A percentile compares a stretch with the other conserved stretches of the same genome.
These are phyloP conservation scores for Acrocera orbiculus DNA, from an alignment of 2,888 invertebrate genomes.

Conservation along the genomic window DNA sequence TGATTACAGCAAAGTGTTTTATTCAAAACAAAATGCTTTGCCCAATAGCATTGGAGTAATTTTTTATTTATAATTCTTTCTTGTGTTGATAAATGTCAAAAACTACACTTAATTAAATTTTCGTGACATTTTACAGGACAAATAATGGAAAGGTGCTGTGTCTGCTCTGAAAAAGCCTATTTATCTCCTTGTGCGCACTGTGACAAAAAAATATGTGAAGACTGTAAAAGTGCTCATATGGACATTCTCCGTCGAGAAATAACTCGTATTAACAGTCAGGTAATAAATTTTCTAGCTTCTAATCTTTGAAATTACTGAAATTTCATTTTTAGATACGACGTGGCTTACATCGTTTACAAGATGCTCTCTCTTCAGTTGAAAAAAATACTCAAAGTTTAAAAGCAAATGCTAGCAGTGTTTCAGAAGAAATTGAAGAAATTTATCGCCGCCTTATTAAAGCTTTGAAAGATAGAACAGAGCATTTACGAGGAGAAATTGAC, in stretches of 20 bases:
- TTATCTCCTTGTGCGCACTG: conserved; percentile 84
- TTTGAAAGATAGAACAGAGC: conserved; percentile 75
- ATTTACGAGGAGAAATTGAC: conserved; percentile 76
- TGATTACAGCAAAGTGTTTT: too few relatives aligned
- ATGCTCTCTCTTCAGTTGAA: conserved; percentile 65
- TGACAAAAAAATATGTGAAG: conserved; percentile 90
- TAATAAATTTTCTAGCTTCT: conserved; percentile 16
- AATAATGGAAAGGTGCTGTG: conserved; percentile 83
- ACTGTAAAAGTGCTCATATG: conserved; percentile 92
- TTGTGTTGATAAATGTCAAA: too few relatives aligned
- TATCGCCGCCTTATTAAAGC: conserved; percentile 73
- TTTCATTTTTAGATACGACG: conserved; percentile 42
- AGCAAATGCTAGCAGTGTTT: conserved; percentile 75
- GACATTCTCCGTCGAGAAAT: conserved; percentile 88
- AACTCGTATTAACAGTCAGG: conserved; percentile 70
- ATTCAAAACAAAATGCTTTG: too few relatives aligned
- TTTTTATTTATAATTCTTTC: too few relatives aligned
- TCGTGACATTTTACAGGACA: conserved; percentile 35
- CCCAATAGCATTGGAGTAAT: too few relatives aligned
- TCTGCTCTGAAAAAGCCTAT: conserved; percentile 84
- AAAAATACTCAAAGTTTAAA: conserved; percentile 77
- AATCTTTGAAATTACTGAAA: background rate
- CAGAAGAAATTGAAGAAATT: conserved; percentile 88
- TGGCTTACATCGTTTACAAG: conserved; percentile 75
- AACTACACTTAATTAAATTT: too few relatives aligned